These are phyloP conservation scores for Brenthis hecate DNA, from an alignment of 2,888 invertebrate genomes.

Conservation along the genomic window DNA sequence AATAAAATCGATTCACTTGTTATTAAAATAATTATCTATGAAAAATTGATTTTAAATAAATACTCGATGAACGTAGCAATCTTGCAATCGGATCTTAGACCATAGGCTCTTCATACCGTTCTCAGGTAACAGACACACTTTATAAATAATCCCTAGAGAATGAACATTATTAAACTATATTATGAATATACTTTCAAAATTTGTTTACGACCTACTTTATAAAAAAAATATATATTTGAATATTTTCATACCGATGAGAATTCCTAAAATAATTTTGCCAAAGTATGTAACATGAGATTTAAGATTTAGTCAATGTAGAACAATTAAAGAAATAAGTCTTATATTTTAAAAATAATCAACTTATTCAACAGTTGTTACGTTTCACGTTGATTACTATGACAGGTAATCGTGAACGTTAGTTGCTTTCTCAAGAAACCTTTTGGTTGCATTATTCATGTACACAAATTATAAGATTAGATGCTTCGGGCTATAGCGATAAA, in stretches of 20 bases:
- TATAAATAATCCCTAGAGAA: neutral
- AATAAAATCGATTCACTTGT: no score
- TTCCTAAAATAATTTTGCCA: neutral
- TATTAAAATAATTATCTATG: no score
- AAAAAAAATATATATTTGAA: neutral
- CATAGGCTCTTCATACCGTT: no score
- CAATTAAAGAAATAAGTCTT: neutral
- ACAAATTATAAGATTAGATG: slow-evolving; percentile 19
- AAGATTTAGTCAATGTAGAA: no score
- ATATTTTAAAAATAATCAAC: neutral
- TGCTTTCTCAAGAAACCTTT: slow-evolving; percentile 26
- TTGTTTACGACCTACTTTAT: neutral
- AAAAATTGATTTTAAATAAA: no score
- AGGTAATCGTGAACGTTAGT: slow-evolving; percentile 19
- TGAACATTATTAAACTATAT: neutral
- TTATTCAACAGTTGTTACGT: slow-evolving; percentile 5
- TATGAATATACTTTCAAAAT: slow-evolving; percentile 10
- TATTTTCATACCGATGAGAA: neutral
- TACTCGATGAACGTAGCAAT: no score
- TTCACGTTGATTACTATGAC: slow-evolving; percentile 15
- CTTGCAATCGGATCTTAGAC: no score
- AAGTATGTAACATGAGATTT: no score
- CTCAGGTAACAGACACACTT: neutral
- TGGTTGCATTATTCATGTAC: slow-evolving; percentile 24
- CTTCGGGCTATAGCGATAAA: slow-evolving; percentile 12